Evolutionary conservation across 92 coral and sea anemone genomes (phyloP).

Genomic region (Epizoanthus rinbou): DNA sequence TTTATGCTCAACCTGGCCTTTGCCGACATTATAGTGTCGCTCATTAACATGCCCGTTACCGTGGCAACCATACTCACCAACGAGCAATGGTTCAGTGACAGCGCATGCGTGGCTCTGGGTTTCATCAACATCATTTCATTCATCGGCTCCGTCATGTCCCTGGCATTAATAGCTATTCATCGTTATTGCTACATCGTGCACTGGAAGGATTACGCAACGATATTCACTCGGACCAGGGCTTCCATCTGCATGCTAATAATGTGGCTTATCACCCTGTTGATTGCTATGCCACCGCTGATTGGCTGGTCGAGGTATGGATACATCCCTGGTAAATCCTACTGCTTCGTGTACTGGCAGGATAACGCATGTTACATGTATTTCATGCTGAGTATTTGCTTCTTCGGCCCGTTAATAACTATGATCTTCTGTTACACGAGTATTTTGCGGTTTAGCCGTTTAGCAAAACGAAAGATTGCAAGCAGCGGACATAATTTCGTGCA

Average conservation of each 20-base stretch:
- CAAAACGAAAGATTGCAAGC: constrained; percentile 27
- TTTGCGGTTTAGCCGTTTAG: constrained; percentile 43
- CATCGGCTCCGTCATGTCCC: too few relatives aligned
- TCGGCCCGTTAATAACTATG: constrained; percentile 34
- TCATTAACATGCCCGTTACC: constrained; percentile 66
- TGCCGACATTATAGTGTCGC: constrained; percentile 68
- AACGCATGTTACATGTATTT: neutral
- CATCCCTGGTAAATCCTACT: too few relatives aligned
- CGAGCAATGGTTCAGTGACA: constrained; percentile 57
- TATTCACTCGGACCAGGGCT: too few relatives aligned
- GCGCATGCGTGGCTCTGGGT: constrained; percentile 56
- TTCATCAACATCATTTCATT: constrained; percentile 53
- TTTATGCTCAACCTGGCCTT: constrained; percentile 71
- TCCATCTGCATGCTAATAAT: too few relatives aligned
- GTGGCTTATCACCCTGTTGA: too few relatives aligned
- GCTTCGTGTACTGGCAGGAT: constrained; percentile 55
- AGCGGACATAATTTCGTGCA: neutral
- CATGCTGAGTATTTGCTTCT: too few relatives aligned
- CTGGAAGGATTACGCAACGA: too few relatives aligned
- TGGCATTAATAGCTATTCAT: too few relatives aligned
- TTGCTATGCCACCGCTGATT: constrained; percentile 55
- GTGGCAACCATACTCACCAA: constrained; percentile 53
- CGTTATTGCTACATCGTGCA: too few relatives aligned
- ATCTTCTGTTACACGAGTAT: constrained; percentile 58
- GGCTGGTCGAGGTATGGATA: constrained; percentile 66